Conservation (phyloP, 2,888 invertebrate species). For the Copidosoma aretas region DNA sequence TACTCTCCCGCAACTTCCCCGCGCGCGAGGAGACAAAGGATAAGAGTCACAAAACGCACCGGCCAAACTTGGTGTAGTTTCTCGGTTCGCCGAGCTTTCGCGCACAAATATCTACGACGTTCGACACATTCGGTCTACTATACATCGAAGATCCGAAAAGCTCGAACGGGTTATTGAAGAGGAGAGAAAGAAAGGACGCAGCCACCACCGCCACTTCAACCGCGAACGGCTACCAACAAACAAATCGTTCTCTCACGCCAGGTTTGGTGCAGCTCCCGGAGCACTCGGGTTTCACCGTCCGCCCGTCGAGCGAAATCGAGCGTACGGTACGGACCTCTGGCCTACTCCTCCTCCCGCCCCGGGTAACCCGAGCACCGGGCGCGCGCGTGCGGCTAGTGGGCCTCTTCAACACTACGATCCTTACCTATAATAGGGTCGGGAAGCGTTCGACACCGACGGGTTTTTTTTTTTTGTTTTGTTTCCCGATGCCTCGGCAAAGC, state of each 20-base stretch:
- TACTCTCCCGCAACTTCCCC: no score
- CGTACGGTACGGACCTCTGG: constrained; percentile 1
- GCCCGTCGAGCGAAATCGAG: constrained; percentile 8
- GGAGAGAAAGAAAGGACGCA: no score
- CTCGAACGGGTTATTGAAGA: no score
- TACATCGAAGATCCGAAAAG: neutral
- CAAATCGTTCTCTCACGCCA: constrained; percentile 18
- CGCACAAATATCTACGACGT: no score
- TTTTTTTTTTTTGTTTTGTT: no score
- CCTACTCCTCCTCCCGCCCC: neutral
- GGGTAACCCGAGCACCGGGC: constrained; percentile 12
- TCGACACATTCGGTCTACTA: no score
- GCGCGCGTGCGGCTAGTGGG: constrained; percentile 15
- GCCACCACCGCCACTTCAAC: constrained; percentile 2
- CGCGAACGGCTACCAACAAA: neutral
- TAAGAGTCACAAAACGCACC: no score
- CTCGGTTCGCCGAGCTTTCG: no score
- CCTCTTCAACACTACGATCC: no score
- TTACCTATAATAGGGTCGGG: constrained; percentile 19
- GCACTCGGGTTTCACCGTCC: constrained; percentile 12
- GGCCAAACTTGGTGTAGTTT: no score
- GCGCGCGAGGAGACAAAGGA: no score
- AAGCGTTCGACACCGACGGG: constrained; percentile 21
- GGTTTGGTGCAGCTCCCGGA: neutral
- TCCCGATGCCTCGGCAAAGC: no score